Evolutionary conservation across 1,140 invertebrate species (phyloP).

Genomic region (Sinonovacula constricta): DNA sequence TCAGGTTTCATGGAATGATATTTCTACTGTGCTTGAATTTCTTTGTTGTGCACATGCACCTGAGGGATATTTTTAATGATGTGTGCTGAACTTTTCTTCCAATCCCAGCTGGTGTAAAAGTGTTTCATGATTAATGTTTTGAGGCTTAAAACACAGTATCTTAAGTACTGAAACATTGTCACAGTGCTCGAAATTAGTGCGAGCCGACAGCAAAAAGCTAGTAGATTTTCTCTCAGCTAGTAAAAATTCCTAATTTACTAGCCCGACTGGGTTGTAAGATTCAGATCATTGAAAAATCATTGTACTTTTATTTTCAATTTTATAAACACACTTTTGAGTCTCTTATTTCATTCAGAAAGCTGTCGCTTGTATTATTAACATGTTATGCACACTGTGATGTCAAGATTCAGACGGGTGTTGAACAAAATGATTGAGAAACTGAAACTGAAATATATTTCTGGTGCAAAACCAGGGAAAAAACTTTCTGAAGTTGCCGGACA

Average conservation of each 20-base stretch:
- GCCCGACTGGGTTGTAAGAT: neutral
- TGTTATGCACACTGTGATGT: neutral
- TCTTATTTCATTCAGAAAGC: neutral
- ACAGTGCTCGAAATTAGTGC: neutral
- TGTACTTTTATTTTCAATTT: neutral
- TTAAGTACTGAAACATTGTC: neutral
- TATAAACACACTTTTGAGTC: neutral
- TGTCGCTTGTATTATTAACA: neutral
- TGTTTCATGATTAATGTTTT: no score
- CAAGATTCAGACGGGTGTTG: neutral
- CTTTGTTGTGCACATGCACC: no score
- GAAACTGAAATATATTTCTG: slow-evolving; percentile 6
- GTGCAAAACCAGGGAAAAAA: slow-evolving; percentile 21
- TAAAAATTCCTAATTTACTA: neutral
- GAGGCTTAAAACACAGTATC: no score
- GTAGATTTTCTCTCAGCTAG: neutral
- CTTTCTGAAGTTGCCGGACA: neutral
- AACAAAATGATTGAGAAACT: neutral
- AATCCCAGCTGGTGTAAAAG: no score
- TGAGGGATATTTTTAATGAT: no score
- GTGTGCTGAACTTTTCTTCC: no score
- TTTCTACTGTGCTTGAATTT: no score
- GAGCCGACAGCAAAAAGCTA: neutral
- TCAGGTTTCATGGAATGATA: no score
- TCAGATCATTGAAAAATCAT: neutral